These are phyloP conservation scores for Mycalesis mineus DNA, from an alignment of 2,888 invertebrate genomes.

Conservation along the genomic window DNA sequence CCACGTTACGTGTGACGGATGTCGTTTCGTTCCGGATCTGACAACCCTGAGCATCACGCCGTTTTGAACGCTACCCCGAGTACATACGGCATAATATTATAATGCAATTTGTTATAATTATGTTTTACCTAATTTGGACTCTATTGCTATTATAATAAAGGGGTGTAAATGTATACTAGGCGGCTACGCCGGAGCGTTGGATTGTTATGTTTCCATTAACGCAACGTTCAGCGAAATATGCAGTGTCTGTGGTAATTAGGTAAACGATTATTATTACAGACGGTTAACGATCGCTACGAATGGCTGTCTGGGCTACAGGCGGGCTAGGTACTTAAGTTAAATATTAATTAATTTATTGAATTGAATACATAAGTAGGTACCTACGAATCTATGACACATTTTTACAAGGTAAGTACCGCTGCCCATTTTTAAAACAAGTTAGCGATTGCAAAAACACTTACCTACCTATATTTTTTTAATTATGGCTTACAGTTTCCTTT, in stretches of 20 bases:
- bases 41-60: neutral
- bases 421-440: too few species aligned
- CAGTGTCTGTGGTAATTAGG: slow-evolving; percentile 9
- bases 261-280: slow-evolving; percentile 10
- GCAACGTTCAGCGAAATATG: slow-evolving; percentile 20
- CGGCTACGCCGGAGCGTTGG: slow-evolving; percentile 9
- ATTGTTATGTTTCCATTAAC: slow-evolving; percentile 29
- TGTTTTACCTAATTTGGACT: slow-evolving; percentile 8
- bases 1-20: slow-evolving; percentile 28
- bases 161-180: neutral
- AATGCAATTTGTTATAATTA: neutral
- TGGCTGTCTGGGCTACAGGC: neutral
- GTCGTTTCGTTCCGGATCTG: slow-evolving; percentile 21
- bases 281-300: neutral
- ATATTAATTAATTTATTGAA: too few species aligned
- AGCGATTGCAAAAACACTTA: too few species aligned
- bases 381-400: too few species aligned
- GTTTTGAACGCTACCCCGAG: neutral
- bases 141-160: neutral
- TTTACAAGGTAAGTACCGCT: too few species aligned
- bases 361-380: too few species aligned
- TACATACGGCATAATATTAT: neutral
- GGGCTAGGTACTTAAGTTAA: too few species aligned
- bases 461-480: too few species aligned
- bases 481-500: too few species aligned